phyloP scores from a whole-genome alignment of 2,113 vertebrate genomes.

The Pelusios castaneus region DNA sequence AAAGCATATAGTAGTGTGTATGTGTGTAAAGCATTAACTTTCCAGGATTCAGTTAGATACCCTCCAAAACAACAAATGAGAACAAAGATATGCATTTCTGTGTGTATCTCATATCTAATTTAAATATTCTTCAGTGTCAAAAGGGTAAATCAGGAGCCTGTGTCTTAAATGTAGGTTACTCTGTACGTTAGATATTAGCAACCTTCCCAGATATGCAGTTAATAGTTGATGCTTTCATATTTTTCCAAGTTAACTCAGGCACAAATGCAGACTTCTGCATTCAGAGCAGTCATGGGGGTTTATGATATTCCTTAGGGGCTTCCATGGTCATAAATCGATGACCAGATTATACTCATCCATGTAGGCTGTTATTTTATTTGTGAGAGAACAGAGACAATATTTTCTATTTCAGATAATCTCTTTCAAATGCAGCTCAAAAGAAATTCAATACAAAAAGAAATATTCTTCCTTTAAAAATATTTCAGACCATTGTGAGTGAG shows the following conservation, averaged over 20 bases:
- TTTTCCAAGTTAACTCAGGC: not conserved
- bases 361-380: not conserved
- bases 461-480: not conserved
- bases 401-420: not conserved
- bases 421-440: not conserved
- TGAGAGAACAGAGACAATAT: not conserved
- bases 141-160: not conserved
- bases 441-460: not conserved
- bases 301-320: not conserved
- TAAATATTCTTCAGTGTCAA: not conserved
- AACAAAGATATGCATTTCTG: not conserved
- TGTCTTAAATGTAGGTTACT: not conserved
- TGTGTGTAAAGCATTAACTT: not conserved
- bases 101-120: not conserved
- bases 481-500: not conserved
- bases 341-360: not conserved
- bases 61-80: not conserved
- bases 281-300: rapidly evolving
- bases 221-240: not conserved
- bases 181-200: not conserved
- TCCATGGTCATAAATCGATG: not conserved
- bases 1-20: not conserved
- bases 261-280: not conserved
- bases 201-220: not conserved
- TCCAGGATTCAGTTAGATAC: not conserved